Evolutionary conservation across 2,797 vertebrate genomes (phyloP).

Genomic region (Crocodylus rhombifer): DNA sequence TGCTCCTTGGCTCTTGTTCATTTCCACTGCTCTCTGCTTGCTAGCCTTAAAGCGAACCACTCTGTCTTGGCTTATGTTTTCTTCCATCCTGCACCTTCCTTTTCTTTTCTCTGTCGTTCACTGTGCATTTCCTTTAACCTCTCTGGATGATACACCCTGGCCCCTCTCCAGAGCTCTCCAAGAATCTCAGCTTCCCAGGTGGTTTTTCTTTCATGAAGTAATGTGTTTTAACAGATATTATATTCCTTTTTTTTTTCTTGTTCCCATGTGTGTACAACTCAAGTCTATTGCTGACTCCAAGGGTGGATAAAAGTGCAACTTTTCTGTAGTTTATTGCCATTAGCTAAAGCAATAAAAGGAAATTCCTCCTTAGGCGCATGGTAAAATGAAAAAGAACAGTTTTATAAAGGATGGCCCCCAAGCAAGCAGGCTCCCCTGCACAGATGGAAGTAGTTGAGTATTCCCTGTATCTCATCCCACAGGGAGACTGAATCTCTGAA

Average conservation of each 20-base stretch:
- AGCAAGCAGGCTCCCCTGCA: background rate
- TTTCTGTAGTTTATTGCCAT: background rate
- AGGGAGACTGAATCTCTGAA: background rate
- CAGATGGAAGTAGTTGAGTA: rapidly evolving
- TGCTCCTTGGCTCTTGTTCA: background rate
- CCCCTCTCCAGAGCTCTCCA: background rate
- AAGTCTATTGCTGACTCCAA: background rate
- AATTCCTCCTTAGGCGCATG: background rate
- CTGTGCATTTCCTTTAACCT: background rate
- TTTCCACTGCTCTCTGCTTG: background rate
- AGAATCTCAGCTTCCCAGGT: background rate
- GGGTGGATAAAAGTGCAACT: background rate
- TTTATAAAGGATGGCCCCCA: rapidly evolving
- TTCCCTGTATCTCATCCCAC: rapidly evolving
- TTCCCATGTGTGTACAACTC: rapidly evolving
- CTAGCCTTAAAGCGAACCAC: background rate
- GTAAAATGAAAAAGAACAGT: background rate
- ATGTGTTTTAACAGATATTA: background rate
- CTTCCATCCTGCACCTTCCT: background rate
- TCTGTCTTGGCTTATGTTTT: background rate
- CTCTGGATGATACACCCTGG: background rate
- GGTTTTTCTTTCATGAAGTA: background rate
- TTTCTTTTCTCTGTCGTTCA: background rate
- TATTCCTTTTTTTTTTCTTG: background rate
- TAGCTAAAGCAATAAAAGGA: background rate